Evolutionary conservation across 2,888 invertebrate species (phyloP).

Genomic region (Neria commutata): DNA sequence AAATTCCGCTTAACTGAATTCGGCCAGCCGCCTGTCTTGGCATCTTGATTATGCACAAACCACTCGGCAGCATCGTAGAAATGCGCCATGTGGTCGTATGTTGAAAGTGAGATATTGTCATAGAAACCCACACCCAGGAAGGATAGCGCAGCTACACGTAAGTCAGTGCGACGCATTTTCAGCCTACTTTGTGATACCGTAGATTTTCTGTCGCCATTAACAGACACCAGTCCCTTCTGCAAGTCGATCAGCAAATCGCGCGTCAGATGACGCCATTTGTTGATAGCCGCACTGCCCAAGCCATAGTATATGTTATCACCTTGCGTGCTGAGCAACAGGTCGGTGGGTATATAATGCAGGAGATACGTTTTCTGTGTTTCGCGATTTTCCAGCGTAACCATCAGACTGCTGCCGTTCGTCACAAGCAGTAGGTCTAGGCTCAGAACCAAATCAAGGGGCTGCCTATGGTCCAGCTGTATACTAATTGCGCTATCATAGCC

Average conservation of each 20-base stretch:
- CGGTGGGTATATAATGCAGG: conserved; percentile 82
- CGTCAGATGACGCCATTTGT: conserved; percentile 79
- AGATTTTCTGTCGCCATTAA: conserved; percentile 46
- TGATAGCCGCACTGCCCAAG: conserved; percentile 68
- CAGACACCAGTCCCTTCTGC: conserved; percentile 88
- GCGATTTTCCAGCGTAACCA: conserved; percentile 77
- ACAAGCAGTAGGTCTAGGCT: conserved; percentile 75
- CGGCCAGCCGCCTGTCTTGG: conserved; percentile 88
- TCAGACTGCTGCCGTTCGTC: conserved; percentile 79
- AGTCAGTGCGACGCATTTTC: conserved; percentile 58
- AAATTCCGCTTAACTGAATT: conserved; percentile 83
- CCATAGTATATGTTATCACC: conserved; percentile 87
- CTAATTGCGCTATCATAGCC: conserved; percentile 73
- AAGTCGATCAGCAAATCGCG: conserved; percentile 89
- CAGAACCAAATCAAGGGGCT: conserved; percentile 76
- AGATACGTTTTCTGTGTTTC: conserved; percentile 80
- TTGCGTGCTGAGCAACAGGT: conserved; percentile 74
- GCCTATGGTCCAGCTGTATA: conserved; percentile 63
- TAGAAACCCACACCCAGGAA: conserved; percentile 75
- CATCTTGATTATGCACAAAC: conserved; percentile 87
- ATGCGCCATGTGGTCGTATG: conserved; percentile 86
- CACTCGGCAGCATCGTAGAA: conserved; percentile 93
- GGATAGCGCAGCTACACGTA: conserved; percentile 69
- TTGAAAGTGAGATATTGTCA: conserved; percentile 79
- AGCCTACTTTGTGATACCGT: conserved; percentile 30